phyloP scores from a whole-genome alignment of 2,113 vertebrate genomes.

The Actenoides hombroni region DNA sequence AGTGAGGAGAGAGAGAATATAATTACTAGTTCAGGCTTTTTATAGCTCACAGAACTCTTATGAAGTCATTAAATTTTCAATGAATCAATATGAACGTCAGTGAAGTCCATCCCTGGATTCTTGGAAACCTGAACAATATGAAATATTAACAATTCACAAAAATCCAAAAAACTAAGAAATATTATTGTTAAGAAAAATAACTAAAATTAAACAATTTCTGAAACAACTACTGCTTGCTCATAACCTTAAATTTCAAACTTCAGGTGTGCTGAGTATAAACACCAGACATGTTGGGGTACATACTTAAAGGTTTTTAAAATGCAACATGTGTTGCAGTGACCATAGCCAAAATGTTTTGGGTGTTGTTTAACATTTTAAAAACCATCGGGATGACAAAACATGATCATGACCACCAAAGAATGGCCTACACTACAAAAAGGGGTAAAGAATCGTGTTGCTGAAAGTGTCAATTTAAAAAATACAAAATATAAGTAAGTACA shows the following conservation, averaged over 20 bases:
- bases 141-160: background rate
- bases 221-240: background rate
- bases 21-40: background rate
- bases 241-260: background rate
- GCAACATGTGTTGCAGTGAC: background rate
- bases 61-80: background rate
- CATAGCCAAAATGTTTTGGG: background rate
- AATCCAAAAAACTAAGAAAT: background rate
- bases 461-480: background rate
- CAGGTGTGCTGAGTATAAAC: background rate
- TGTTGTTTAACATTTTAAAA: background rate
- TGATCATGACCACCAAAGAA: background rate
- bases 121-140: background rate
- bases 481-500: background rate
- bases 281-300: rapidly evolving
- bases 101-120: background rate
- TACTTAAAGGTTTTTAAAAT: background rate
- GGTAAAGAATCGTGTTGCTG: background rate
- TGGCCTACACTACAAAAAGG: background rate
- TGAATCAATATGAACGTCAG: background rate
- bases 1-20: background rate
- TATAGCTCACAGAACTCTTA: background rate
- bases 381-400: background rate
- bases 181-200: background rate
- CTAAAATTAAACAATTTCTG: background rate